Evolutionary conservation across 2,888 invertebrate genomes (phyloP).

Genomic region (Syrista parreyssii): DNA sequence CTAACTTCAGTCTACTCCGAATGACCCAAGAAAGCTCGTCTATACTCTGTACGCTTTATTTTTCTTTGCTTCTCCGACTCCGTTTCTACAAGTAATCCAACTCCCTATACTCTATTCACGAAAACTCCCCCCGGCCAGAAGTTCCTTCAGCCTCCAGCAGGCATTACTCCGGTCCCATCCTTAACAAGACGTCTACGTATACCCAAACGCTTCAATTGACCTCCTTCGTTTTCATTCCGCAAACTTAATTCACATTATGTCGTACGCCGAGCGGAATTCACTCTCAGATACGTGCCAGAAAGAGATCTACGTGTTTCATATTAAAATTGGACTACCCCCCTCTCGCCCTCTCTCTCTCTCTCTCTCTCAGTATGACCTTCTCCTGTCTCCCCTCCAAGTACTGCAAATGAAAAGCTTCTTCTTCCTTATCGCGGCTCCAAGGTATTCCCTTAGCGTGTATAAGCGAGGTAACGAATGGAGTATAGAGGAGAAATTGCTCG

Average conservation of each 20-base stretch:
- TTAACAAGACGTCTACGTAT: not conserved
- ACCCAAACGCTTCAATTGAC: not conserved
- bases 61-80: not conserved
- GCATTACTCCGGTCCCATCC: not conserved
- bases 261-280: slow-evolving; percentile 5
- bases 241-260: slow-evolving; percentile 33
- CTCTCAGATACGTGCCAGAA: not conserved
- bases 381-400: not conserved
- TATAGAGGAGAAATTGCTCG: not conserved
- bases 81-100: not conserved
- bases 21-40: not conserved
- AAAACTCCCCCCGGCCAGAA: not conserved
- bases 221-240: slow-evolving; percentile 7
- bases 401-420: not conserved
- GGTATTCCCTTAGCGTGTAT: not conserved
- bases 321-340: not conserved
- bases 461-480: not conserved
- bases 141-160: not conserved
- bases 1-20: not conserved
- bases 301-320: not conserved
- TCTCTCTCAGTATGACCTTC: not conserved
- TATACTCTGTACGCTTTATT: not conserved
- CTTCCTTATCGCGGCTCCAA: not conserved
- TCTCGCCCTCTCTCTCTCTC: not conserved
- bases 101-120: not conserved